phyloP scores from a whole-genome alignment of 2,888 invertebrate genomes.

The Agriopis aurantiaria region DNA sequence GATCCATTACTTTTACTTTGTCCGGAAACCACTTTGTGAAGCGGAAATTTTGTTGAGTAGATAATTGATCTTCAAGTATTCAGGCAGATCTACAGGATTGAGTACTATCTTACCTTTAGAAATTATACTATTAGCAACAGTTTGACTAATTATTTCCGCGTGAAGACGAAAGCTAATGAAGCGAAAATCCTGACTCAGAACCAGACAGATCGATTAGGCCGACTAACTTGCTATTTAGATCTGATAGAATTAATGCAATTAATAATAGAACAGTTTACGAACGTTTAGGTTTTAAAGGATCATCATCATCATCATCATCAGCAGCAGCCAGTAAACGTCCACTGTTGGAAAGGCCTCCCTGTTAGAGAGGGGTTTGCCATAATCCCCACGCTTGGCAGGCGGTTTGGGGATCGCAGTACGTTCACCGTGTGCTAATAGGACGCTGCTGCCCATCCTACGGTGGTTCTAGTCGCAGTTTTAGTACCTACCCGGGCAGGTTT shows the following conservation, averaged over 20 bases:
- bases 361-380: too few species aligned
- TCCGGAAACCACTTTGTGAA: conserved; percentile 26
- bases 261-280: not conserved
- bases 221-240: not conserved
- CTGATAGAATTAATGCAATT: not conserved
- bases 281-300: not conserved
- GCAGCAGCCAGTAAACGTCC: too few species aligned
- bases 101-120: not conserved
- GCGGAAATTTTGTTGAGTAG: conserved; percentile 20
- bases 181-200: not conserved
- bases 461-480: too few species aligned
- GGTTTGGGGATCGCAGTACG: too few species aligned
- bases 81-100: not conserved
- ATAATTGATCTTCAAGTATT: not conserved
- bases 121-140: not conserved
- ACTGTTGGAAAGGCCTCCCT: too few species aligned
- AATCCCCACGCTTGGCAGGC: too few species aligned
- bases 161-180: conserved; percentile 3
- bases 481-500: too few species aligned
- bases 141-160: not conserved
- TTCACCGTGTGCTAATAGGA: too few species aligned
- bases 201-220: conserved; percentile 4
- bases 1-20: conserved; percentile 59
- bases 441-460: too few species aligned
- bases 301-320: too few species aligned